Base-by-base conservation (phyloP, 2,797 vertebrate genomes). In the Sebastes minor region DNA sequence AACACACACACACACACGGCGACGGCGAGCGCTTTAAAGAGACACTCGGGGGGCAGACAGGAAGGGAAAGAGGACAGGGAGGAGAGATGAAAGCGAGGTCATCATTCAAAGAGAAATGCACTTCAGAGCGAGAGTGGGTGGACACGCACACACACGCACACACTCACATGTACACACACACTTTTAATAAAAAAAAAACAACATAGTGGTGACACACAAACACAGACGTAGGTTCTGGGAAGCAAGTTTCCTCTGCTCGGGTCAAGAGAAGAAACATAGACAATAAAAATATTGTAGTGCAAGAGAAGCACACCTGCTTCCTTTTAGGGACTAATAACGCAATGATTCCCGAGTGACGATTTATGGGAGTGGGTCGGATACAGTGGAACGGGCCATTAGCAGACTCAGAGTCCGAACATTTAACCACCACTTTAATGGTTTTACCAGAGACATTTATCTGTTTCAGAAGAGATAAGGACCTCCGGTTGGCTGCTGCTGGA, bases 41-140 rank as follows among this genome's bases (percentile, higher is more conserved):
- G 73, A 85, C 67, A 78, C 11, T 3, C 64, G 80, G 66, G 64
- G 64, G 69, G 83, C 53, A 81, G 84, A 85, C 77, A 82, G 81
- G 74, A 81, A 76, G 33, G 59, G 73, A 82, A 57, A 71, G 38
- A 80, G 59, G 11, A 78, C 73, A 56, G 53, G 55, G 62, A 52
- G 20, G 55, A 75, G 62, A 91, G 62, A 91, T 90, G 72, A 91
- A 87, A 88, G 83, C 9, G 12, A 78, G 76, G 85, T 81, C 83
- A 82, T 76, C 59, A 65, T 82, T 85, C 86, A 85, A 85, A 80
- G 65, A 75, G 61, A 72, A 71, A 71, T 67, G 77, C n/a, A 69
- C 80, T 82, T 84, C 52, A 80, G 52, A 62, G 69, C 2, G 11
- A 63, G 81, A 72, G 9, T 22, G 27, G 80, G 28, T 22, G 49